phyloP scores from a whole-genome alignment of 2,888 invertebrate genomes.

The Drosophila nr. medialis region DNA sequence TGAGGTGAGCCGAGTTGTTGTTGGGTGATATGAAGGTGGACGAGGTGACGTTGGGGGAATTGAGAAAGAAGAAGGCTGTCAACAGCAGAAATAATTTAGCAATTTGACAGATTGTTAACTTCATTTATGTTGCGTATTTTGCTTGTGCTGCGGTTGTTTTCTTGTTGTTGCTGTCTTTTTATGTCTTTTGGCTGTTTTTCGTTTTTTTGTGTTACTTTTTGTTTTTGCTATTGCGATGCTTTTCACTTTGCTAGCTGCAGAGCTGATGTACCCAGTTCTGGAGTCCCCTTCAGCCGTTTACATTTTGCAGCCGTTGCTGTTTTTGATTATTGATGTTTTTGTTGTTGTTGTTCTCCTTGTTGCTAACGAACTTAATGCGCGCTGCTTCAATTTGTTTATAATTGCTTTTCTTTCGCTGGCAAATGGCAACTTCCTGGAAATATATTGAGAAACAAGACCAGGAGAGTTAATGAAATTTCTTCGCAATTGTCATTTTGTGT shows the following conservation, averaged over 20 bases:
- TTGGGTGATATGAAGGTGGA: slow-evolving; percentile 12
- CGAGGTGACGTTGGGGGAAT: slow-evolving; percentile 71
- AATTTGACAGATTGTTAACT: slow-evolving; percentile 84
- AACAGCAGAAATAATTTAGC: slow-evolving; percentile 85
- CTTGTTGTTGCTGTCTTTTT: slow-evolving; percentile 19
- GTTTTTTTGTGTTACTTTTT: neutral
- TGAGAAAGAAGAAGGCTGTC: slow-evolving; percentile 84
- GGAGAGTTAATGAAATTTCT: slow-evolving; percentile 10
- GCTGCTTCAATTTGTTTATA: slow-evolving; percentile 61
- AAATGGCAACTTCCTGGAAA: slow-evolving; percentile 53
- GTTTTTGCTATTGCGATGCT: slow-evolving; percentile 20
- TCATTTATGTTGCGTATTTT: slow-evolving; percentile 83
- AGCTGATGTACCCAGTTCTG: slow-evolving; percentile 53
- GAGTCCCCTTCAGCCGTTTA: slow-evolving; percentile 48
- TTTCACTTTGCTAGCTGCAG: slow-evolving; percentile 44
- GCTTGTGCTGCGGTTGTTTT: slow-evolving; percentile 46
- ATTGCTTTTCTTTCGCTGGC: slow-evolving; percentile 54
- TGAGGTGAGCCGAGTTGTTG: slow-evolving; percentile 8
- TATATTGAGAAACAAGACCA: neutral
- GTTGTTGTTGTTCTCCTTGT: slow-evolving; percentile 14
- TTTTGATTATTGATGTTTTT: slow-evolving; percentile 28
- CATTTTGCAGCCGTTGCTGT: slow-evolving; percentile 60
- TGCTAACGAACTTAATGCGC: slow-evolving; percentile 46
- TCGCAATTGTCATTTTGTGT: slow-evolving; percentile 18
- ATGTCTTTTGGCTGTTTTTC: slow-evolving; percentile 25